Evolutionary conservation across 1,140 invertebrate species (phyloP), one percentile per base, ranked within the genome.

Genomic region (Manduca sexta): DNA sequence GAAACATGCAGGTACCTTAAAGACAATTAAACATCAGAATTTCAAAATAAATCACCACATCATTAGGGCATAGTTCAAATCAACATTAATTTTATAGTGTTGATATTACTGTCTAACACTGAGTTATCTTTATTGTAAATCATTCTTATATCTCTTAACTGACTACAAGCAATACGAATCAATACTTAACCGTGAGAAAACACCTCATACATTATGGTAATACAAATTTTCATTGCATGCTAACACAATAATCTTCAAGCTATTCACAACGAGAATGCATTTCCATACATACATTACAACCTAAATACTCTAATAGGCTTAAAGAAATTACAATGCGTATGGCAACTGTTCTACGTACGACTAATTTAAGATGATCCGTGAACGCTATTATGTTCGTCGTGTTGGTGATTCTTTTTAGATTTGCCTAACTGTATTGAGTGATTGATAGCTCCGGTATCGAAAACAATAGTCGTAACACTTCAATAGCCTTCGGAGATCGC

Each of bases 391-490:
- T 13, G 12, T 5, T 15, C 8, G 6, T n/a, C 14, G 10, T 35
- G 2, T 26, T 26, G 4, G 8, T 8, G 21, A 26, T 26, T 26
- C 21, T 5, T 26, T 34, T 43, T 40, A 26, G 8, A 26, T 26
- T 26, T 26, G 21, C 4, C 21, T 68, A 61, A 65, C 62, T 61
- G 54, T 58, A 59, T 21, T 31, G 17, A 18, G 18, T 64, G 72
- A 74, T 74, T 71, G 66, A 75, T 75, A 56, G 56, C 52, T 52
- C 49, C 56, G 64, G 64, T 59, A 61, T 56, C 59, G 40, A 42
- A 70, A 66, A 75, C 72, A 75, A 75, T 70, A 51, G 45, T 54
- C 35, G 52, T 53, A 52, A 51, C 64, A 58, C 64, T 63, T 67
- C 61, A 58, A 67, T 63, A 34, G 41, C 21, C n/a, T 34, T 59